A percentile compares a stretch with the other conserved stretches of the same genome.
Evolutionary conservation across 2,888 invertebrate genomes (phyloP).

Genomic region (Volucella bombylans): DNA sequence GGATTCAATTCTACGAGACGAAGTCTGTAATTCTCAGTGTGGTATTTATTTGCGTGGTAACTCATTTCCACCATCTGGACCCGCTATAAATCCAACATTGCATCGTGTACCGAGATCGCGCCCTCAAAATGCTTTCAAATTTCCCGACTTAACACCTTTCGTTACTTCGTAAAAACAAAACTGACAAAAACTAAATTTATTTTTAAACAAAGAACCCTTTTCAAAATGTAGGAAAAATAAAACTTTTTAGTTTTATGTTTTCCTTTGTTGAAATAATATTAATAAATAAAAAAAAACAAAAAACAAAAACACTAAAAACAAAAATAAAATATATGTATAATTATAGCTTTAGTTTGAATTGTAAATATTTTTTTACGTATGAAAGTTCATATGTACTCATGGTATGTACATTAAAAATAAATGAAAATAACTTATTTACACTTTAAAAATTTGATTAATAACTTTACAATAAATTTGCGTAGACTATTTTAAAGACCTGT

Average conservation of each 20-base stretch:
- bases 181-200: neutral
- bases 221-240: neutral
- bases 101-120: slow-evolving; percentile 81
- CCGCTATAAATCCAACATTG: slow-evolving; percentile 78
- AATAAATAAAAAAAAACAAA: slow-evolving; percentile 20
- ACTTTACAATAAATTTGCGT: no score
- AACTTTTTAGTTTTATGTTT: slow-evolving; percentile 1
- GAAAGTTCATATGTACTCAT: slow-evolving; percentile 11
- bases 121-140: slow-evolving; percentile 85
- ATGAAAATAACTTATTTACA: no score
- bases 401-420: no score
- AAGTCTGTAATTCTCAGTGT: slow-evolving; percentile 95
- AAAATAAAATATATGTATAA: slow-evolving; percentile 4
- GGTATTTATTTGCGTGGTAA: slow-evolving; percentile 86
- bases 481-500: no score
- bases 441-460: no score
- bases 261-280: slow-evolving; percentile 10
- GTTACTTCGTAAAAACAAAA: slow-evolving; percentile 76
- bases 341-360: slow-evolving; percentile 62
- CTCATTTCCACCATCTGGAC: slow-evolving; percentile 79
- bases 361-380: slow-evolving; percentile 66
- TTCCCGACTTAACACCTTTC: slow-evolving; percentile 88
- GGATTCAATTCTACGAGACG: slow-evolving; percentile 91
- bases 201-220: neutral
- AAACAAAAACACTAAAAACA: slow-evolving; percentile 9